Base-by-base conservation (phyloP, 2,113 vertebrate genomes). In the Hirundichthys speculiger region DNA sequence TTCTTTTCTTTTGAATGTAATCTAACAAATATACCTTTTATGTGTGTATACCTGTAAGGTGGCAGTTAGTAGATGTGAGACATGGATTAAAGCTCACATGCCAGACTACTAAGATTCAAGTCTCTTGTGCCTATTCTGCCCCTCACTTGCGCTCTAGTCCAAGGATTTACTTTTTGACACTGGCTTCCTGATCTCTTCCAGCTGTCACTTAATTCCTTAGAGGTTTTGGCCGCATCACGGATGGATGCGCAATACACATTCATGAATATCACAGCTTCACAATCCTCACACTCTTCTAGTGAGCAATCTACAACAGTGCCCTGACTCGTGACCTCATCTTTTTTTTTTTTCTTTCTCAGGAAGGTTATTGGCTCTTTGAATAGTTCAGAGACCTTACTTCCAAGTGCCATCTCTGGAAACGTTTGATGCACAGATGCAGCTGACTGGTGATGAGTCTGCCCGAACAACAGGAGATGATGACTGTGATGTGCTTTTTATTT, bases 131-230 rank as follows among this genome's bases (percentile, higher is more conserved):
- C 27, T 16, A 12, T 48, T 24, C 63, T 67, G 43, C 14, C 27
- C 39, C 57, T 46, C 14, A n/a, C 13, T 45, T 64, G 27, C 45
- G 59, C 46, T 24, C 53, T 2, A 43, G n/a, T 16, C 24, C 25
- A 22, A 20, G 39, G 46, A 39, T 71, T 71, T 52, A 30, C 64
- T 71, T 57, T 82, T 25, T 61, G 27, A 20, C 19, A 59, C 39
- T 12, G 62, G 25, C 72, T 57, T 54, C 13, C 1, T 64, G 55
- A 61, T 66, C 65, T n/a, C 52, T 43, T 43, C 47, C 53, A 69
- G 63, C 65, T 79, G 61, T 82, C 64, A 50, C 48, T 73, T 73
- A 53, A 72, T 70, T 78, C 56, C n/a, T 62, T 46, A 41, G 52
- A 71, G 58, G 54, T 72, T 74, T 68, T 40, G 20, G 51, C 65